phyloP scores from a whole-genome alignment of 2,888 invertebrate species.

The Lithophane leautieri region DNA sequence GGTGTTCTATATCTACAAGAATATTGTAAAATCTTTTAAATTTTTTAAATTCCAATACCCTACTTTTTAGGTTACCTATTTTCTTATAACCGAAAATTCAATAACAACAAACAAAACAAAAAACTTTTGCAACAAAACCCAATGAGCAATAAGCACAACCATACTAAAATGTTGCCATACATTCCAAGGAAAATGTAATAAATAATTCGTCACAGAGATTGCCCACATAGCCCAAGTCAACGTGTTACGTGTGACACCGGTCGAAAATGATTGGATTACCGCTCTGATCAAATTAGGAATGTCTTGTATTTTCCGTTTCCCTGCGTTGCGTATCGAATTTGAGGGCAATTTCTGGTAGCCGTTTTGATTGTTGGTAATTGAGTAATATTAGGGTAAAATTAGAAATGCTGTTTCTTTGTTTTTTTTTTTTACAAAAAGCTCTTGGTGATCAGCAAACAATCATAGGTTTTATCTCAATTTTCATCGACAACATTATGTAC shows the following conservation, averaged over 20 bases:
- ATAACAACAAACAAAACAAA: neutral
- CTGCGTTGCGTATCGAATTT: slow-evolving; percentile 70
- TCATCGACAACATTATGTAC: neutral
- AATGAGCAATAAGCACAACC: slow-evolving; percentile 11
- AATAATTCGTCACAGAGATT: slow-evolving; percentile 64
- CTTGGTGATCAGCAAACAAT: neutral
- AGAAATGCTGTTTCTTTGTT: neutral
- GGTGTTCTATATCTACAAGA: neutral
- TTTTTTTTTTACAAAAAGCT: neutral
- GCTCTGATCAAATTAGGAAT: slow-evolving; percentile 85
- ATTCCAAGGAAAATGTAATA: slow-evolving; percentile 51
- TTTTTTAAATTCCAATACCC: neutral
- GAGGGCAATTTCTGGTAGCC: slow-evolving; percentile 60
- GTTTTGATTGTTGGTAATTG: slow-evolving; percentile 41
- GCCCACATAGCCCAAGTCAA: slow-evolving; percentile 59
- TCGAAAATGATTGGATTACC: slow-evolving; percentile 84
- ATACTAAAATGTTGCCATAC: slow-evolving; percentile 27
- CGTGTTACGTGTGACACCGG: slow-evolving; percentile 73
- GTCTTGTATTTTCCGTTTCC: slow-evolving; percentile 81
- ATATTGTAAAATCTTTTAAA: neutral
- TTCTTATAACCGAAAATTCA: too few relatives aligned
- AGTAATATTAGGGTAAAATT: slow-evolving; percentile 33
- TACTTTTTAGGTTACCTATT: neutral
- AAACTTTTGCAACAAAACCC: neutral
- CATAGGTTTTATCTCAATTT: neutral